A percentile compares a stretch with the other conserved stretches of the same genome.
Evolutionary conservation across 2,888 invertebrate species (phyloP).

Genomic region (Pandemis cinnamomeana): DNA sequence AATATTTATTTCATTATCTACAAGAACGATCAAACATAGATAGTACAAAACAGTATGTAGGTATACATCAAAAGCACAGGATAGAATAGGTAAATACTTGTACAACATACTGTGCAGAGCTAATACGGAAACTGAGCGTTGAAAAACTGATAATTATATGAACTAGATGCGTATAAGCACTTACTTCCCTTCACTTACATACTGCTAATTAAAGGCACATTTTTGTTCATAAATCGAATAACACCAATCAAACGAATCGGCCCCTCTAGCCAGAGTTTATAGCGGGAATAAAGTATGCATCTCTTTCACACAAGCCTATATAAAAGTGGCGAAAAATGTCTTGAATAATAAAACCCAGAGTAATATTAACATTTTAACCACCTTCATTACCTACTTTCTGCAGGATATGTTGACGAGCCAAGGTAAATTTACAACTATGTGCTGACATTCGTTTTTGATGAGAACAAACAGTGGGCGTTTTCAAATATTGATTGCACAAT

Average conservation of each 20-base stretch:
- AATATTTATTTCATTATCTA: neutral
- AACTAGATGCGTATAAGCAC: neutral
- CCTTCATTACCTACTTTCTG: neutral
- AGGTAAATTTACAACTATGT: neutral
- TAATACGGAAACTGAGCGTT: neutral
- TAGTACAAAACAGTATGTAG: too few relatives aligned
- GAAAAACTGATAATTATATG: neutral
- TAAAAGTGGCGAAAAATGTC: neutral
- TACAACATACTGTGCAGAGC: neutral
- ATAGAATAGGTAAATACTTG: too few relatives aligned
- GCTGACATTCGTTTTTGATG: neutral
- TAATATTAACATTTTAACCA: neutral
- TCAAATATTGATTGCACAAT: neutral
- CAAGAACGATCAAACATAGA: neutral
- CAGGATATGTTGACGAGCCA: neutral
- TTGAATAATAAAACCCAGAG: neutral
- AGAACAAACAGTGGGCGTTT: neutral
- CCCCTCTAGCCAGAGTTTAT: neutral
- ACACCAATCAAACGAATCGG: constrained; percentile 16
- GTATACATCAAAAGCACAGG: neutral
- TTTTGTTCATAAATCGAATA: constrained; percentile 28
- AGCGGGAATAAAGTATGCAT: neutral
- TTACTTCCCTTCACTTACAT: constrained; percentile 18
- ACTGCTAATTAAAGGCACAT: constrained; percentile 41
- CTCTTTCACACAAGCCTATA: neutral